These are phyloP conservation scores for Protosalanx chinensis DNA, from an alignment of 2,797 vertebrate genomes.

Conservation along the genomic window DNA sequence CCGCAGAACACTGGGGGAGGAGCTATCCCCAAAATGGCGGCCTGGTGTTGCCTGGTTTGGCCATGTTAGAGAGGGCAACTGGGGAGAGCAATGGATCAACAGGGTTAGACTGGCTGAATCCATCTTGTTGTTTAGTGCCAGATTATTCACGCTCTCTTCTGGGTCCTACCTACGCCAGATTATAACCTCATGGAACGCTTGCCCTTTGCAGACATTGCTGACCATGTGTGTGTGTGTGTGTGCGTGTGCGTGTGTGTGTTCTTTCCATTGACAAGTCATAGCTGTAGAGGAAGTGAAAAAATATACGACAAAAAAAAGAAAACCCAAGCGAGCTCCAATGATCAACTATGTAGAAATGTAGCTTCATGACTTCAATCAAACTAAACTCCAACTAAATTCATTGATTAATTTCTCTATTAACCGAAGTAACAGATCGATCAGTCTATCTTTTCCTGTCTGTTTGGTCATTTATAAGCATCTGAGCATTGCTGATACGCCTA, in stretches of 20 bases:
- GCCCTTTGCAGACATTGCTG: constrained; percentile 31
- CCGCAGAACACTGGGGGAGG: constrained; percentile 35
- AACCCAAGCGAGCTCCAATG: constrained; percentile 63
- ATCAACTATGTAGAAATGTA: constrained; percentile 45
- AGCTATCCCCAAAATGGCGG: constrained; percentile 15
- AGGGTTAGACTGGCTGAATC: constrained; percentile 7
- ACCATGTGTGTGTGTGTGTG: constrained; percentile 3
- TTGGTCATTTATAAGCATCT: constrained; percentile 37
- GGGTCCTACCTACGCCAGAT: constrained; percentile 19
- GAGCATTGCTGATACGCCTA: constrained; percentile 32
- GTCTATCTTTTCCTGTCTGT: constrained; percentile 25
- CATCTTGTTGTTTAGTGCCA: constrained; percentile 43
- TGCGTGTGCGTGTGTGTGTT: constrained; percentile 2
- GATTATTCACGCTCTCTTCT: constrained; percentile 23
- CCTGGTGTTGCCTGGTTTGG: background rate
- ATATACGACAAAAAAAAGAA: constrained; percentile 10
- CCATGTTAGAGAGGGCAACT: constrained; percentile 20
- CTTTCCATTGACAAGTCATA: constrained; percentile 73
- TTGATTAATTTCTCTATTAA: constrained; percentile 32
- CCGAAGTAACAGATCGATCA: constrained; percentile 32
- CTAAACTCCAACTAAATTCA: constrained; percentile 24
- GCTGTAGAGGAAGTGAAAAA: constrained; percentile 51
- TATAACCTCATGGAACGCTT: constrained; percentile 38
- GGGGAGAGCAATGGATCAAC: constrained; percentile 8
- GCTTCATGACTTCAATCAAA: too few species aligned